Conservation (phyloP, 2,888 invertebrate genomes). For the Malthinus flaveolus region DNA sequence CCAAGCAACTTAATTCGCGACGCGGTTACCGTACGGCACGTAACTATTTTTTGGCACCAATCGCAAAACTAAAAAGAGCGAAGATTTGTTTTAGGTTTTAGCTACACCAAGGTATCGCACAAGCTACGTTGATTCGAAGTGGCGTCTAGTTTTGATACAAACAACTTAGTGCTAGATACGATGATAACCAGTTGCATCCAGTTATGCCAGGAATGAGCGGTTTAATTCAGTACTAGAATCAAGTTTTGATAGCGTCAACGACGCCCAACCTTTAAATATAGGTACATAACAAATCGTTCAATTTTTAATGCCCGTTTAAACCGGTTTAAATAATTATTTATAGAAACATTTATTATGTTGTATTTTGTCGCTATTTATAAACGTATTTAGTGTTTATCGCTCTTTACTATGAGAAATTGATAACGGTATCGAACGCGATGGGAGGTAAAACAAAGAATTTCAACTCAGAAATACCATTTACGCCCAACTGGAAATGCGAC, state of each 20-base stretch:
- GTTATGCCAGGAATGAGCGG: constrained; percentile 53
- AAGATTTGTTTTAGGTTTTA: too few relatives aligned
- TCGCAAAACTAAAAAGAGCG: background rate
- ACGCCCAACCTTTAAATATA: constrained; percentile 8
- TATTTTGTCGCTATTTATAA: constrained; percentile 5
- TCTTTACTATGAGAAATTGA: too few relatives aligned
- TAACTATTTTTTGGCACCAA: too few relatives aligned
- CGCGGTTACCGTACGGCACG: too few relatives aligned
- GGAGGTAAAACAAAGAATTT: too few relatives aligned
- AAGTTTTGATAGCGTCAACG: constrained; percentile 37
- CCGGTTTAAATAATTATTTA: constrained; percentile 9
- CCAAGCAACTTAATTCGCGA: too few relatives aligned
- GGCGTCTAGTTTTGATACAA: constrained; percentile 43
- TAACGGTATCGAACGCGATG: too few relatives aligned
- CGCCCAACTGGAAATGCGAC: too few relatives aligned
- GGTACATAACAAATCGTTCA: background rate
- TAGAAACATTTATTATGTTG: background rate
- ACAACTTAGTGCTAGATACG: constrained; percentile 45
- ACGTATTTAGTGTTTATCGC: background rate
- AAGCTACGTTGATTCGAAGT: constrained; percentile 22
- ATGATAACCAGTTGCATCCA: constrained; percentile 50
- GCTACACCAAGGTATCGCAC: constrained; percentile 18
- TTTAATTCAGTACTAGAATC: constrained; percentile 49
- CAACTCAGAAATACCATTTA: too few relatives aligned
- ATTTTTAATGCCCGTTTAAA: constrained; percentile 12